Evolutionary conservation across 2,797 vertebrate genomes (phyloP).

Genomic region (Brachyrhaphis roseni): DNA sequence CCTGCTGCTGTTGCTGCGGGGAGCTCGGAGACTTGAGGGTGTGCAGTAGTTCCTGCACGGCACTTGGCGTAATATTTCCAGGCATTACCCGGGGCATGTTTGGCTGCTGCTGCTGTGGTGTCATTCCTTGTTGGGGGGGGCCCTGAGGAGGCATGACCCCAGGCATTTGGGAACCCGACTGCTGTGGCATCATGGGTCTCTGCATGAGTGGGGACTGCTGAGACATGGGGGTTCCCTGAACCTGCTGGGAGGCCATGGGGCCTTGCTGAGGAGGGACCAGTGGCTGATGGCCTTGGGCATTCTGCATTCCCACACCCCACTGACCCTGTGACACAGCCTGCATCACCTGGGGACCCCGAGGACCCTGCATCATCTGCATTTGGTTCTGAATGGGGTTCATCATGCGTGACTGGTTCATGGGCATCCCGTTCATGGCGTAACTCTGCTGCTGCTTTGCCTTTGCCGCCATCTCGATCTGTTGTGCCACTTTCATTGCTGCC

Average conservation of each 20-base stretch:
- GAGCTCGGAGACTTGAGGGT: conserved; percentile 97
- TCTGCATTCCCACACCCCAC: conserved; percentile 88
- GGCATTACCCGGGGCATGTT: conserved; percentile 85
- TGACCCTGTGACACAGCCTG: conserved; percentile 86
- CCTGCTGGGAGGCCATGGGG: conserved; percentile 70
- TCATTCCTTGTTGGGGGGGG: conserved; percentile 81
- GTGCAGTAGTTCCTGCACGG: conserved; percentile 93
- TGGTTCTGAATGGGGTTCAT: conserved; percentile 86
- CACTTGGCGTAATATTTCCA: conserved; percentile 89
- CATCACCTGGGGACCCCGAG: conserved; percentile 88
- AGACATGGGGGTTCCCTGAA: conserved; percentile 67
- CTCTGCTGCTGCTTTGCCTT: conserved; percentile 86
- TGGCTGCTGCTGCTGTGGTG: conserved; percentile 81
- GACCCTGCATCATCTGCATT: conserved; percentile 88
- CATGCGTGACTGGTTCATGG: conserved; percentile 87
- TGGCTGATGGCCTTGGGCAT: conserved; percentile 74
- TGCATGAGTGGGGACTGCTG: conserved; percentile 77
- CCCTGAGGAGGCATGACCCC: conserved; percentile 79
- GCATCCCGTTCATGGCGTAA: conserved; percentile 89
- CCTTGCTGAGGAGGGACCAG: conserved; percentile 70
- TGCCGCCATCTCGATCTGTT: conserved; percentile 91
- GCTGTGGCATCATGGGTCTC: conserved; percentile 81
- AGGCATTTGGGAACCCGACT: conserved; percentile 73
- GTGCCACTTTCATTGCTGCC: conserved; percentile 89
- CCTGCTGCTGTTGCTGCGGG: conserved; percentile 96